Percentiles rank a stretch among this genome's conserved stretches.
phyloP scores from a whole-genome alignment of 2,888 invertebrate species.

The Acronicta psi region DNA sequence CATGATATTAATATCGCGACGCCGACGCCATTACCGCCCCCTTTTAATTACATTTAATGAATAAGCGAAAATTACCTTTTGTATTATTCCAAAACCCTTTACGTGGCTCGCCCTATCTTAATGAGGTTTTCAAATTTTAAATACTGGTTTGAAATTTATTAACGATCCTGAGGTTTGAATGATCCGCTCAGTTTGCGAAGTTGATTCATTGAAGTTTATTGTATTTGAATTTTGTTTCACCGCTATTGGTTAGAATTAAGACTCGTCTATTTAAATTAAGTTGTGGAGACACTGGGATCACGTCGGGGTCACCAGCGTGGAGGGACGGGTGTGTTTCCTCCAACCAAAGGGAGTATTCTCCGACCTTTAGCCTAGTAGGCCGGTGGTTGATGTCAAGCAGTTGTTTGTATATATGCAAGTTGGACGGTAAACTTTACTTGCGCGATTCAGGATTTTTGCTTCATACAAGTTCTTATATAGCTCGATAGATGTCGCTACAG shows the following conservation, averaged over 20 bases:
- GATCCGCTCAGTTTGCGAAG: slow-evolving; percentile 26
- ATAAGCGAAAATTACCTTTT: slow-evolving; percentile 88
- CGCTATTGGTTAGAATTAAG: slow-evolving; percentile 8
- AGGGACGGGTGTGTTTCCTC: no score
- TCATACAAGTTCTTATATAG: no score
- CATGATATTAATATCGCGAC: slow-evolving; percentile 75
- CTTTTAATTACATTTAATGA: slow-evolving; percentile 87
- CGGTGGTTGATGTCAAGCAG: no score
- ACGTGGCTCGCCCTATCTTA: slow-evolving; percentile 80
- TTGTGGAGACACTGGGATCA: no score
- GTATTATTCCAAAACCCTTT: slow-evolving; percentile 81
- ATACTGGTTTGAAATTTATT: slow-evolving; percentile 84
- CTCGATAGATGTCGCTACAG: no score
- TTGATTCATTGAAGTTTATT: slow-evolving; percentile 14
- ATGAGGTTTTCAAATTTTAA: slow-evolving; percentile 86
- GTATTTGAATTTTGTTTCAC: slow-evolving; percentile 3
- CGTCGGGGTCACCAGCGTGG: no score
- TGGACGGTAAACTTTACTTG: no score
- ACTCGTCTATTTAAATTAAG: background rate
- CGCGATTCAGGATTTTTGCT: no score
- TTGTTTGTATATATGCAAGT: no score
- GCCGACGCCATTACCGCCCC: slow-evolving; percentile 76
- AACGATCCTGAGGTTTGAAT: slow-evolving; percentile 67
- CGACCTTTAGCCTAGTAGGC: no score
- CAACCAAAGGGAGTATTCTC: no score